Base-by-base conservation (phyloP, 2,888 invertebrate species). In the Thumatha senex region DNA sequence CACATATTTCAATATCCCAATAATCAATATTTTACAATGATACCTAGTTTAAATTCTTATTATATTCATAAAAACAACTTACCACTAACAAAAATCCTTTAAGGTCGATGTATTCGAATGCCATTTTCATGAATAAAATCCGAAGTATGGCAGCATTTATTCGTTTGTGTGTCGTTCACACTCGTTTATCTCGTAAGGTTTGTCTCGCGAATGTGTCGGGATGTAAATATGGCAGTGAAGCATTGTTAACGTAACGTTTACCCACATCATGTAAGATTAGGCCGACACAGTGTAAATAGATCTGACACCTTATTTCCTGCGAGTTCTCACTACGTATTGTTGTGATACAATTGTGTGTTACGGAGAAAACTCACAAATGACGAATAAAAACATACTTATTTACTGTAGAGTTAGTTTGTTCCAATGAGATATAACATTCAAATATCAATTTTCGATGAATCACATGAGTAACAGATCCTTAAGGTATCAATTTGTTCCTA, bases 281-380 rank as follows among this genome's bases (percentile, higher is more conserved):
- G 67, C 59, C 72, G 84, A 84, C 83, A 72, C 63, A 76, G 77
- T 63, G 63, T 72, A 89, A 91, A 90, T 82, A 89, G 56, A 56
- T 72, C 76, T 86, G 86, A 87, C 81, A 82, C 69, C 75, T 71
- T 76, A 80, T 87, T 88, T 89, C 88, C 89, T 85, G 76, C 74
- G 75, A 67, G 66, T 65, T 75, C 63, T 49, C 40, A 48, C 41
- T 56, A 43, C 46, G 39, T 55, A 31, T 49, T 52, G 40, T 46
- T 50, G 13, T 42, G 35, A 43, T 30, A 43, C 31, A 24, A 35
- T 43, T 45, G 44, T 54, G 10, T 36, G 18, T 14, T 36, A 46
- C 48, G 45, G 41, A 50, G 40, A 50, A 14, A 35, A 34, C 14
- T 34, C 15, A 48, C 40, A 36, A 56, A 39, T 45, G 38, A 31